Conservation (phyloP, 2,797 vertebrate species). For the Balearica regulorum region DNA sequence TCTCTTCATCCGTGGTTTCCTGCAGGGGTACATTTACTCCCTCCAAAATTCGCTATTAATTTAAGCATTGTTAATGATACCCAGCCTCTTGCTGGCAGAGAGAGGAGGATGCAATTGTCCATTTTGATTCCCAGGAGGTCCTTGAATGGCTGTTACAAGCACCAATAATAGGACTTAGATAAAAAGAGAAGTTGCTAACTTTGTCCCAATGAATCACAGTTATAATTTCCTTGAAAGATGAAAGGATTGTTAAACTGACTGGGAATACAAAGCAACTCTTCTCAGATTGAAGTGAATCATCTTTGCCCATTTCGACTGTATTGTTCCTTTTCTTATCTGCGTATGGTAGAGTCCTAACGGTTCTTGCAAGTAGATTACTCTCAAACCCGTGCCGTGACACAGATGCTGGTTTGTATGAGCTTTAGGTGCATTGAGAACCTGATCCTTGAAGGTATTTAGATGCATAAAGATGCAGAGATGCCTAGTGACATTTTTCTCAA, state of each 20-base stretch:
- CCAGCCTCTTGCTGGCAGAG: conserved; percentile 16
- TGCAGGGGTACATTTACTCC: conserved; percentile 40
- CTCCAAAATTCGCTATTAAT: conserved; percentile 47
- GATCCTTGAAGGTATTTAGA: background rate
- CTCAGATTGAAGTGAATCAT: conserved; percentile 44
- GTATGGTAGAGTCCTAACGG: background rate
- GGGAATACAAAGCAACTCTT: conserved; percentile 46
- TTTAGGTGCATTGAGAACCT: background rate
- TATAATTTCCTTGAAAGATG: conserved; percentile 61
- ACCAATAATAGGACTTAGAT: conserved; percentile 50
- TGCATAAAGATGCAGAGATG: background rate
- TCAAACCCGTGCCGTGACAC: background rate
- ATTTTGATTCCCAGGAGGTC: conserved; percentile 48
- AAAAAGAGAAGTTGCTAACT: conserved; percentile 61
- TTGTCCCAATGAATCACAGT: conserved; percentile 44
- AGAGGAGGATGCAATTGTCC: conserved; percentile 55
- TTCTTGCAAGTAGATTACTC: conserved; percentile 25
- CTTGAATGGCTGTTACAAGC: conserved; percentile 41
- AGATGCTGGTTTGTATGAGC: background rate
- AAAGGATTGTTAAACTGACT: conserved; percentile 43
- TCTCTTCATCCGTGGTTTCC: conserved; percentile 30
- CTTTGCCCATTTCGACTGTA: background rate
- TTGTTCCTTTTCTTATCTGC: conserved; percentile 32
- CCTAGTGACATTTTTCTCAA: background rate
- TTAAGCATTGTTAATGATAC: conserved; percentile 47